A percentile compares a stretch with the other conserved stretches of the same genome.
phyloP scores from a whole-genome alignment of 2,797 vertebrate species.

The Sylvilagus floridanus region DNA sequence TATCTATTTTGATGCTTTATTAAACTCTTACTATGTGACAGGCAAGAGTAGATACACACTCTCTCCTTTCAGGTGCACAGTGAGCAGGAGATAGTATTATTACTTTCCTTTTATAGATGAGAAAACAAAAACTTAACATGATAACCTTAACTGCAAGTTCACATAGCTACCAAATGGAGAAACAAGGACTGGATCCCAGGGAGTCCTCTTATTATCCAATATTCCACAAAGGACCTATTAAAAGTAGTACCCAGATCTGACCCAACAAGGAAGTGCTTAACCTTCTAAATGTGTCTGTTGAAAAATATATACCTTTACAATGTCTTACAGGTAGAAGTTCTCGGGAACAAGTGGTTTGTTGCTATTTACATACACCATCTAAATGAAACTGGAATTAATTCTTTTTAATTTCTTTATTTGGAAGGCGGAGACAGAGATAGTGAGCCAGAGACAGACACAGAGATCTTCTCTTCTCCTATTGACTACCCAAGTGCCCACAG shows the following conservation, averaged over 20 bases:
- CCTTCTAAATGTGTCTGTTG: not conserved
- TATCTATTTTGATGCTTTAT: not conserved
- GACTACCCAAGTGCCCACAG: too few species aligned
- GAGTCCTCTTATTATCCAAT: not conserved
- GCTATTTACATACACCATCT: not conserved
- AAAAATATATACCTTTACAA: not conserved
- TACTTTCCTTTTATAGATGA: conserved; percentile 2
- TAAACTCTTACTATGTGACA: not conserved
- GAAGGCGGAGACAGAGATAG: too few species aligned
- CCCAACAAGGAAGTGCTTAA: not conserved
- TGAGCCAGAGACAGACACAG: too few species aligned
- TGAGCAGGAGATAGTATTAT: not conserved
- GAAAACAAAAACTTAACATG: conserved; percentile 7
- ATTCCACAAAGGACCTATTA: not conserved
- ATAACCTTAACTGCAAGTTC: not conserved
- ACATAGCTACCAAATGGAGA: not conserved
- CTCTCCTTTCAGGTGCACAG: not conserved
- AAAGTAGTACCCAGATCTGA: not conserved
- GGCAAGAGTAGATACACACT: not conserved
- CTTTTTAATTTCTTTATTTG: too few species aligned
- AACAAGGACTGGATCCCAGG: not conserved
- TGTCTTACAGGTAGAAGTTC: not conserved
- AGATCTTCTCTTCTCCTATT: too few species aligned
- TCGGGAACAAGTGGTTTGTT: not conserved
- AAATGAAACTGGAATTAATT: not conserved